phyloP scores from a whole-genome alignment of 1,140 invertebrate species.

The Drosophila malerkotliana region DNA sequence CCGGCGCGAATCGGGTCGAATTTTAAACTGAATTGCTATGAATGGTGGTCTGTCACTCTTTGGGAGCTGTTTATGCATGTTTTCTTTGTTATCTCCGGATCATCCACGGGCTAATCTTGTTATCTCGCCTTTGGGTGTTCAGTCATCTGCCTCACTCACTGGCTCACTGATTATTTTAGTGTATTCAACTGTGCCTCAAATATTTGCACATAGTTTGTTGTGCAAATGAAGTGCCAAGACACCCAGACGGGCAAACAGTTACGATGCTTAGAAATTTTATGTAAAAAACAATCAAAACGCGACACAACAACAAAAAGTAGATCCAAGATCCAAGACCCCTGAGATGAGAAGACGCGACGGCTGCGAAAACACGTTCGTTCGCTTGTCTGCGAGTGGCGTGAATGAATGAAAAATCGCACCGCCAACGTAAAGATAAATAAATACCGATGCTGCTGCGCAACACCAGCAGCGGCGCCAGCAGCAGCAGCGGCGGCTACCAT shows the following conservation, averaged over 20 bases:
- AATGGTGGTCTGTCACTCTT: conserved; percentile 27
- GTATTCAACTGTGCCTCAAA: conserved; percentile 34
- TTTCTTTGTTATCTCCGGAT: conserved; percentile 53
- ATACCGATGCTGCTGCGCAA: conserved; percentile 26
- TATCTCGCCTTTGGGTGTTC: conserved; percentile 18
- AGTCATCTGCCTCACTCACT: conserved; percentile 19
- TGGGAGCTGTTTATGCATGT: conserved; percentile 34
- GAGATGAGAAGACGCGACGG: background rate
- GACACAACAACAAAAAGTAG: conserved; percentile 10
- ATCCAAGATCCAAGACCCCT: background rate
- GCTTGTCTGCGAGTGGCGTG: conserved; percentile 33
- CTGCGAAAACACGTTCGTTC: conserved; percentile 35
- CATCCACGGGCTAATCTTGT: conserved; percentile 53
- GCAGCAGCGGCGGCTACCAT: background rate
- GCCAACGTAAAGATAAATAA: conserved; percentile 42
- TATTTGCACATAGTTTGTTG: conserved; percentile 54
- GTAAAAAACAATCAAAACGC: conserved; percentile 14
- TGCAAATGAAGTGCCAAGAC: conserved; percentile 41
- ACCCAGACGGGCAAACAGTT: conserved; percentile 25
- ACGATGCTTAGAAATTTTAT: conserved; percentile 35
- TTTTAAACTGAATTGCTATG: conserved; percentile 16
- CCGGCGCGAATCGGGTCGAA: conserved; percentile 23
- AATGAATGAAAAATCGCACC: conserved; percentile 42
- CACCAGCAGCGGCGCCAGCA: conserved; percentile 1
- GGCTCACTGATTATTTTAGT: conserved; percentile 36